Evolutionary conservation across 2,797 vertebrate species (phyloP).

Genomic region (Falco naumanni): DNA sequence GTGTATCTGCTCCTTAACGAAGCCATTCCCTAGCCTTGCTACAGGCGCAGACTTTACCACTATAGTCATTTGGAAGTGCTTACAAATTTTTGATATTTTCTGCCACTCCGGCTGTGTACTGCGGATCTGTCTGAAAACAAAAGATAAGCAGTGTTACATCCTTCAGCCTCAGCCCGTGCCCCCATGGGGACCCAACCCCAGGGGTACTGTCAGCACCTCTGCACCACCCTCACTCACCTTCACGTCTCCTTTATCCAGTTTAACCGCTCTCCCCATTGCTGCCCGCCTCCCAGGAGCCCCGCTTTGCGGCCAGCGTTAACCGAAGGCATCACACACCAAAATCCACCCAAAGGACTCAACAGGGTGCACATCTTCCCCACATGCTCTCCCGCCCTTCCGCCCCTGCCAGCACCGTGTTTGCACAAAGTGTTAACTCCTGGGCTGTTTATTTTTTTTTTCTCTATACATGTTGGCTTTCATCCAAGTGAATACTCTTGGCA

Average conservation of each 20-base stretch:
- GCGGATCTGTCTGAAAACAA: slow-evolving; percentile 88
- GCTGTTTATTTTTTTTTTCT: not conserved
- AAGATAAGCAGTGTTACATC: slow-evolving; percentile 13
- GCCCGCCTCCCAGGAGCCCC: not conserved
- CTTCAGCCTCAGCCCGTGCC: not conserved
- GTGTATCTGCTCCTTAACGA: not conserved
- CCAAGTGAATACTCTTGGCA: not conserved
- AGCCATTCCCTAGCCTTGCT: not conserved
- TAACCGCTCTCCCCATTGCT: not conserved
- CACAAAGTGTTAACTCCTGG: not conserved
- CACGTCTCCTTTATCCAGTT: not conserved
- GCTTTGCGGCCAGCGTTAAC: not conserved
- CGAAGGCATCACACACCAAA: not conserved
- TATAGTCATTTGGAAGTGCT: slow-evolving; percentile 71
- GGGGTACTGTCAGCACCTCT: not conserved
- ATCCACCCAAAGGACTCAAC: not conserved
- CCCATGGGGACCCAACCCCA: accelerated
- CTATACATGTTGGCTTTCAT: not conserved
- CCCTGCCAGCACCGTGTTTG: not conserved
- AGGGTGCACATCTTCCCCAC: not conserved
- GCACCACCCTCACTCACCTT: not conserved
- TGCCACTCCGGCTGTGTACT: slow-evolving; percentile 91
- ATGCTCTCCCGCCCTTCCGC: not conserved
- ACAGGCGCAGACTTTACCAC: not conserved
- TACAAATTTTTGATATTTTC: slow-evolving; percentile 95